These are phyloP conservation scores for Stercorarius parasiticus DNA, from an alignment of 2,113 vertebrate species.

Conservation along the genomic window DNA sequence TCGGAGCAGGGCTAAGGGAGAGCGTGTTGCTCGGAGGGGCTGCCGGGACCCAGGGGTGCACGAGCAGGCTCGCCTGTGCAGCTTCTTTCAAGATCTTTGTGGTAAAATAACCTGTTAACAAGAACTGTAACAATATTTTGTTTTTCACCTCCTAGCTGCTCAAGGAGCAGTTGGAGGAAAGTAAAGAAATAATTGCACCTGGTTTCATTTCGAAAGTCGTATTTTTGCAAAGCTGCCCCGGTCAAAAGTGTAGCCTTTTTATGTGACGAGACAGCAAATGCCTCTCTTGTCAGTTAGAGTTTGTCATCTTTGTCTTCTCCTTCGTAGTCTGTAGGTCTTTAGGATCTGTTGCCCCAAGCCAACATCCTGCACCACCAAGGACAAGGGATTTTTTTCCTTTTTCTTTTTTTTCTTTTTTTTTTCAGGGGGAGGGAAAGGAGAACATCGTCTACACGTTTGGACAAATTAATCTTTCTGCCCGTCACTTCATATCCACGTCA, in stretches of 20 bases:
- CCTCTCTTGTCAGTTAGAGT: slow-evolving; percentile 75
- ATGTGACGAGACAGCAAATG: slow-evolving; percentile 74
- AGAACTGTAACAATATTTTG: slow-evolving; percentile 38
- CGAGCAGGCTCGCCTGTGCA: slow-evolving; percentile 32
- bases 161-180: slow-evolving; percentile 68
- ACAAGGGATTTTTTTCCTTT: slow-evolving; percentile 72
- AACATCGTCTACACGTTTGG: slow-evolving; percentile 74
- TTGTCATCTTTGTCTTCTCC: slow-evolving; percentile 74
- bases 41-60: slow-evolving; percentile 1
- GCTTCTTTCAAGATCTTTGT: slow-evolving; percentile 67
- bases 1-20: not conserved
- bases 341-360: slow-evolving; percentile 82
- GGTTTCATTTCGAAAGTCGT: slow-evolving; percentile 86
- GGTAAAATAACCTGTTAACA: slow-evolving; percentile 66
- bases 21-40: slow-evolving; percentile 49
- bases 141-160: slow-evolving; percentile 50
- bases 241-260: slow-evolving; percentile 77
- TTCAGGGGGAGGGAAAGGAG: slow-evolving; percentile 67
- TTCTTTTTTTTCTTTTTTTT: not conserved
- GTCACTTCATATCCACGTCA: slow-evolving; percentile 99
- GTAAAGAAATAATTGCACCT: slow-evolving; percentile 83
- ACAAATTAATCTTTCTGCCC: slow-evolving; percentile 73
- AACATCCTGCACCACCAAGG: slow-evolving; percentile 84
- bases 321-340: slow-evolving; percentile 81
- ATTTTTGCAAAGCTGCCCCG: slow-evolving; percentile 83